Evolutionary conservation across 1,140 invertebrate species (phyloP).

Genomic region (Neelides sp.): DNA sequence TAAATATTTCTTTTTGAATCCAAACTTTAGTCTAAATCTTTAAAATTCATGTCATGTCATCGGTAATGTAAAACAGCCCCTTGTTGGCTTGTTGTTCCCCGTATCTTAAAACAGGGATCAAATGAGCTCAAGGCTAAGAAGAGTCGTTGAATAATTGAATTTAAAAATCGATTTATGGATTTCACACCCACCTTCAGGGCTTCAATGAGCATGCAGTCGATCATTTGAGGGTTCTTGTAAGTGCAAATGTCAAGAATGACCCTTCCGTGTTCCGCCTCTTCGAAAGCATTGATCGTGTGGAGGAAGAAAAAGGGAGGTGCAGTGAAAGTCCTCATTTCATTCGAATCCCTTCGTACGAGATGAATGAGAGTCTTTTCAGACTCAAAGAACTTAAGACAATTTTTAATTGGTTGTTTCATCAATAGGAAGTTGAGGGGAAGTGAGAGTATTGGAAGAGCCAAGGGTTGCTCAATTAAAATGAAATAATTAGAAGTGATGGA

Average conservation of each 20-base stretch:
- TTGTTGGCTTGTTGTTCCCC: too few species aligned
- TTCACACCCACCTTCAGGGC: constrained; percentile 50
- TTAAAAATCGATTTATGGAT: neutral
- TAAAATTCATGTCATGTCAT: neutral
- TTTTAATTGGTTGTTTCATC: constrained; percentile 45
- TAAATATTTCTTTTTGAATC: neutral
- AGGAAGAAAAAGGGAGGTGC: constrained; percentile 69
- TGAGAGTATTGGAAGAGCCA: constrained; percentile 51
- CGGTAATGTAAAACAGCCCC: constrained; percentile 18
- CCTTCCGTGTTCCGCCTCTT: constrained; percentile 39
- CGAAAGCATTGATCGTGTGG: constrained; percentile 80
- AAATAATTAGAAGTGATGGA: constrained; percentile 71
- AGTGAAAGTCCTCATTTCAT: constrained; percentile 45
- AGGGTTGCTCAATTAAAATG: constrained; percentile 68
- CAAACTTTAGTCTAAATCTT: constrained; percentile 2
- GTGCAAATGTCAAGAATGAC: constrained; percentile 65
- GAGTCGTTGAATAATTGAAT: neutral
- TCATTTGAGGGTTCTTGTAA: constrained; percentile 64
- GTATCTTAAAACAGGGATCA: too few species aligned
- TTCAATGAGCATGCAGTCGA: constrained; percentile 73
- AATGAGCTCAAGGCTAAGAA: too few species aligned
- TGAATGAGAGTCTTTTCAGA: constrained; percentile 62
- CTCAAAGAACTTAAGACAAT: constrained; percentile 55
- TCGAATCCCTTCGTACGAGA: constrained; percentile 46
- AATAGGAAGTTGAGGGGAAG: constrained; percentile 46